Evolutionary conservation across 2,113 vertebrate species (phyloP).

Genomic region (Calypte anna): DNA sequence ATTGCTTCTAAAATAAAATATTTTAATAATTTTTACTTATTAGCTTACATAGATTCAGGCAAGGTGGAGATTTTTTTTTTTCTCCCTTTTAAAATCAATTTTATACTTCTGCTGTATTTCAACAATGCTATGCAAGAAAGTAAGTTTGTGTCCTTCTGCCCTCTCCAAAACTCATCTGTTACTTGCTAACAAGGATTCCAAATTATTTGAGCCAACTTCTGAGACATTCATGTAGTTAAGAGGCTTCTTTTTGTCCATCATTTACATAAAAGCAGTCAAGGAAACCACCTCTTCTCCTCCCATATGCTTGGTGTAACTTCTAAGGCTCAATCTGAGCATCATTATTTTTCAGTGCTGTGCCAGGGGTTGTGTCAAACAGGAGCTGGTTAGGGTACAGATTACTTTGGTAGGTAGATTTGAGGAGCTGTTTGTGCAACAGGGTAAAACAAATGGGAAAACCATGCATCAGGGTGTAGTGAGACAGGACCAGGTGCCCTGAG

Average conservation of each 20-base stretch:
- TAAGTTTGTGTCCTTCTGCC: background rate
- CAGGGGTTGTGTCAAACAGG: background rate
- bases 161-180: background rate
- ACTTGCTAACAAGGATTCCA: background rate
- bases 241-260: background rate
- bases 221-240: background rate
- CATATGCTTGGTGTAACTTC: background rate
- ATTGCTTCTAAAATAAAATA: background rate
- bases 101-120: background rate
- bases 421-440: background rate
- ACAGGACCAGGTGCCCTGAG: no score
- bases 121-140: background rate
- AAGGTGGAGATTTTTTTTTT: background rate
- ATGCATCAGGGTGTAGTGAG: background rate
- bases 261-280: background rate
- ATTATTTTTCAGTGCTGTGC: background rate
- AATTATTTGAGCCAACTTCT: background rate
- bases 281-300: background rate
- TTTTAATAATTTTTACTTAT: background rate
- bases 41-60: background rate
- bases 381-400: background rate
- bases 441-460: background rate
- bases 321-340: background rate
- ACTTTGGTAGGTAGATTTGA: background rate
- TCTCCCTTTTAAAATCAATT: background rate